Conservation (phyloP, 1,140 invertebrate genomes). For the Aphelinus atriplicis region DNA sequence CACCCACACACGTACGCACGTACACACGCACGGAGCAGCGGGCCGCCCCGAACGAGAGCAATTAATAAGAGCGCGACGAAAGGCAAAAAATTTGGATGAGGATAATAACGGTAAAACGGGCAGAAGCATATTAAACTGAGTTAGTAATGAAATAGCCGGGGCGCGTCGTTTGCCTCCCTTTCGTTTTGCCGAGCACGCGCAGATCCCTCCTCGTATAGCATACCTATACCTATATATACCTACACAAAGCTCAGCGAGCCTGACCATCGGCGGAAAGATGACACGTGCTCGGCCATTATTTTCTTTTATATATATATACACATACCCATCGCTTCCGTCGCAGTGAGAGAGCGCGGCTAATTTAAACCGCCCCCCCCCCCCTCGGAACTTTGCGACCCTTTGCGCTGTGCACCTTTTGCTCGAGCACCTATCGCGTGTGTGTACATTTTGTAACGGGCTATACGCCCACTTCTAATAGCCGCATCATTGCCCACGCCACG, state of each 20-base stretch:
- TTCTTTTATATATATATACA: conserved; percentile 5
- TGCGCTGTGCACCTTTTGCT: no score
- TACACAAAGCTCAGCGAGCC: conserved; percentile 21
- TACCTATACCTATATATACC: neutral
- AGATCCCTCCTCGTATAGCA: neutral
- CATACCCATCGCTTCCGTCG: neutral
- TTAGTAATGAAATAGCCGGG: conserved; percentile 37
- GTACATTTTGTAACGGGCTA: no score
- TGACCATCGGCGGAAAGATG: conserved; percentile 50
- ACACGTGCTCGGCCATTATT: conserved; percentile 48
- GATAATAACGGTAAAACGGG: conserved; percentile 36
- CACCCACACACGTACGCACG: neutral
- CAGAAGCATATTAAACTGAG: conserved; percentile 27
- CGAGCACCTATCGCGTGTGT: no score
- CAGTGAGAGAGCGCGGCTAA: no score
- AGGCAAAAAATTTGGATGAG: conserved; percentile 25
- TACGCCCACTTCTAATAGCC: neutral
- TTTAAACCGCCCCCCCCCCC: no score
- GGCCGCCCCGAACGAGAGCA: conserved; percentile 19
- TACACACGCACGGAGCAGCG: neutral
- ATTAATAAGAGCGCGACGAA: conserved; percentile 36
- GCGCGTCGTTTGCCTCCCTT: neutral
- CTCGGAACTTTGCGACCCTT: no score
- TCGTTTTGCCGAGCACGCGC: neutral
- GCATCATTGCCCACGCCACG: neutral